Evolutionary conservation across 1,140 invertebrate species (phyloP), one percentile per base, ranked within the genome.

Genomic region (Drosophila pandora): DNA sequence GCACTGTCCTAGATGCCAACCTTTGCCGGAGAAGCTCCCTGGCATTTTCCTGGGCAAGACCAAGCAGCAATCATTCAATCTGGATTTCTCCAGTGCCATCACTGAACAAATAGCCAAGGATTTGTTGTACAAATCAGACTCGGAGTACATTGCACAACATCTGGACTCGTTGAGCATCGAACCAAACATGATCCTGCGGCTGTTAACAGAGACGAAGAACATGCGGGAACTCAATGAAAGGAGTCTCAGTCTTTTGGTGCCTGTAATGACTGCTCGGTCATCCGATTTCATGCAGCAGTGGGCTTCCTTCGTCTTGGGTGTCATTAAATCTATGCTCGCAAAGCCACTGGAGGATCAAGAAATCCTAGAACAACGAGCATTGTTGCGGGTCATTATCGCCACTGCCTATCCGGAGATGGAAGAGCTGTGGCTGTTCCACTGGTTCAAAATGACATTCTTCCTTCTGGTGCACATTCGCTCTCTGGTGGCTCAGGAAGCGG

Each of bases 391-490:
- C 5, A 49, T 91, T 12, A 30, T 61, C 1, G 76, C 68, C 62
- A 72, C 77, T 13, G 80, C 75, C 0, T 50, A 90, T 34, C 67
- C 81, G 28, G 23, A 76, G 21, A 74, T 79, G 2, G 91, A 92
- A 53, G 89, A 93, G 32, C 90, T 92, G 62, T 92, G 93, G 34
- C 80, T 94, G n/a, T 91, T 94, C 23, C 93, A 93, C 23, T 91
- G 90, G 69, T 94, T 93, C 37, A 95, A 94, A 79, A 91, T 95
- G 54, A 92, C 94, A 3, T 91, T 95, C 12, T 94, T 94, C 87
- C 94, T 94, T 54, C 93, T 96, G 67, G 93, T 96, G 83, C 93
- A 95, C 79, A 93, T 94, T 1, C 93, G 93, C 30, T 94, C 95
- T 6, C 92, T 93, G 48, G 91, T 95, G n/a, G 92, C 93, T 1